phyloP scores from a whole-genome alignment of 2,797 vertebrate species.

The Selene dorsalis region DNA sequence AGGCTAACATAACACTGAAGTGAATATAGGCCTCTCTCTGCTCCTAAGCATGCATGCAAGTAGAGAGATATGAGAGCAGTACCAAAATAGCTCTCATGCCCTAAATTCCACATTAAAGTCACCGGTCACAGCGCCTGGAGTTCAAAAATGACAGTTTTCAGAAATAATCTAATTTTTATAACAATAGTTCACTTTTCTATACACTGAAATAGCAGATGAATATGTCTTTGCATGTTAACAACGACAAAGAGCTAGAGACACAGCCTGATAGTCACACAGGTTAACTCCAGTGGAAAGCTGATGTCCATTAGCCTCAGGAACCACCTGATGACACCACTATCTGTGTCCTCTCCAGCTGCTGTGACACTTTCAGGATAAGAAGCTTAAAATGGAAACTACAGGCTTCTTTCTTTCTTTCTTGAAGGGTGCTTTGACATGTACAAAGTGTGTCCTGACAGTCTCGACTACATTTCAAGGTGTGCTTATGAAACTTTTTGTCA shows the following conservation, averaged over 20 bases:
- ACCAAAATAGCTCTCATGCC: slow-evolving; percentile 77
- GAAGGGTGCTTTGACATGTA: slow-evolving; percentile 10
- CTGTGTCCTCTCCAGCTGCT: neutral
- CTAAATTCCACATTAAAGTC: slow-evolving; percentile 69
- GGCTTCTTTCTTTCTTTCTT: slow-evolving; percentile 1
- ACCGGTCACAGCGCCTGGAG: slow-evolving; percentile 35
- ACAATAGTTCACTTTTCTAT: slow-evolving; percentile 16
- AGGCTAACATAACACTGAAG: slow-evolving; percentile 18
- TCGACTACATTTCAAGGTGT: neutral
- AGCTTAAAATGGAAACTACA: slow-evolving; percentile 37
- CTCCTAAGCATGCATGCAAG: slow-evolving; percentile 36
- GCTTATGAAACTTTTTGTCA: neutral
- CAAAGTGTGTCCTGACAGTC: neutral
- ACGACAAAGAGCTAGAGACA: slow-evolving; percentile 3
- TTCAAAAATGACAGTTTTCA: neutral
- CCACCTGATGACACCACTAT: neutral
- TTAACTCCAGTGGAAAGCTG: neutral
- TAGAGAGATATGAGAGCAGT: slow-evolving; percentile 50
- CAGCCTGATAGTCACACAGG: neutral
- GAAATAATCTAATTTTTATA: slow-evolving; percentile 5
- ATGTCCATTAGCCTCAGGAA: neutral
- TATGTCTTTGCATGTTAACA: neutral
- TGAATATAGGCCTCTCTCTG: slow-evolving; percentile 55
- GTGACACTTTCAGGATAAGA: slow-evolving; percentile 25
- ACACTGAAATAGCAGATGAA: neutral